phyloP scores from a whole-genome alignment of 2,888 invertebrate species.

The Salticus scenicus region DNA sequence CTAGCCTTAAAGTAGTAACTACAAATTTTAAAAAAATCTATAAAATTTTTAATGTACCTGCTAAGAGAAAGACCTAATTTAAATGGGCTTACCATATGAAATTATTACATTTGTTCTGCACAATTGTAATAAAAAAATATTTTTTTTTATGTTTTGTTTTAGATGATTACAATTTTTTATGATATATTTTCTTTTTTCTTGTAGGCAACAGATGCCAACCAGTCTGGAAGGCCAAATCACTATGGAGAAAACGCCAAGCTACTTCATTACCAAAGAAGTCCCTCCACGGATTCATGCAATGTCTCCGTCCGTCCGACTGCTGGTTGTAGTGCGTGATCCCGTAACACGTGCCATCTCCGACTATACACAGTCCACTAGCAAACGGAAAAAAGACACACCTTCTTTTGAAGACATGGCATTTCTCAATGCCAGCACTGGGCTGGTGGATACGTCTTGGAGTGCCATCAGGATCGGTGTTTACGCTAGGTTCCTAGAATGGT shows the following conservation, averaged over 20 bases:
- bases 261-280: slow-evolving; percentile 90
- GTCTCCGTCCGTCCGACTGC: slow-evolving; percentile 87
- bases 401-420: slow-evolving; percentile 74
- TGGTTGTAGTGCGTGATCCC: slow-evolving; percentile 92
- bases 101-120: too few species aligned
- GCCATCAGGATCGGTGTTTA: slow-evolving; percentile 77
- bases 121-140: too few species aligned
- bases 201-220: slow-evolving; percentile 88
- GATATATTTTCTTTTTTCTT: too few species aligned
- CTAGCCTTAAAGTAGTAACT: too few species aligned
- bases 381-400: slow-evolving; percentile 73
- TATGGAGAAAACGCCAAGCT: slow-evolving; percentile 95
- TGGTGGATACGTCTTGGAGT: slow-evolving; percentile 77
- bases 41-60: too few species aligned
- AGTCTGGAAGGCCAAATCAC: slow-evolving; percentile 90
- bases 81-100: too few species aligned
- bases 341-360: slow-evolving; percentile 93
- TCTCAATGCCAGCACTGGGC: slow-evolving; percentile 73
- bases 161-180: too few species aligned
- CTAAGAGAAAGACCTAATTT: too few species aligned
- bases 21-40: too few species aligned
- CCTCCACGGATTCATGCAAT: slow-evolving; percentile 87
- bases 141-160: too few species aligned
- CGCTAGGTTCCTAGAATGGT: slow-evolving; percentile 76
- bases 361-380: slow-evolving; percentile 83